These are phyloP conservation scores for Macropodus opercularis DNA, from an alignment of 2,797 vertebrate species.

Conservation along the genomic window DNA sequence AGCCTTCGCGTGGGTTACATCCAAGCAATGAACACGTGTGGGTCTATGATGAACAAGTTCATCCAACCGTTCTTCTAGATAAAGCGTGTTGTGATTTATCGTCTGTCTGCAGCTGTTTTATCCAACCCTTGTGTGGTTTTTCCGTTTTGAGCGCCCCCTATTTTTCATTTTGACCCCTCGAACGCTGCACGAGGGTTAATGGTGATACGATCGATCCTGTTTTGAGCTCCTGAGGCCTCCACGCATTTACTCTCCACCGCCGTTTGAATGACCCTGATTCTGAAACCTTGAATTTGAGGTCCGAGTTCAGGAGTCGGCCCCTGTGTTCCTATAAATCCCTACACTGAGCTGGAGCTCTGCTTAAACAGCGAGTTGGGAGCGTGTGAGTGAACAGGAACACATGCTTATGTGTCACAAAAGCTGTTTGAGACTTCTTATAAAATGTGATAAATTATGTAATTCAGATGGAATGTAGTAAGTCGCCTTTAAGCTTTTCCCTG, in stretches of 20 bases:
- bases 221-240: background rate
- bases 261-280: conserved; percentile 24
- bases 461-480: conserved; percentile 43
- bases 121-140: too few species aligned
- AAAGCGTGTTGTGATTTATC: too few species aligned
- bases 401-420: conserved; percentile 39
- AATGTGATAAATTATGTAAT: conserved; percentile 48
- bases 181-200: too few species aligned
- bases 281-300: conserved; percentile 35
- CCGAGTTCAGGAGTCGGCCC: conserved; percentile 10
- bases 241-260: conserved; percentile 14
- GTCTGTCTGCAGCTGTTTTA: too few species aligned
- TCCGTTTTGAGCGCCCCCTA: too few species aligned
- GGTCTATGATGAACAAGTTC: too few species aligned
- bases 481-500: conserved; percentile 40
- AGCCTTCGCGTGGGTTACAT: too few species aligned
- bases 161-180: too few species aligned
- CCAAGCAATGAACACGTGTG: too few species aligned
- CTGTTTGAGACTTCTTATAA: conserved; percentile 48
- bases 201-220: conserved; percentile 14
- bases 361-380: conserved; percentile 27
- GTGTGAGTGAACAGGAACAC: conserved; percentile 47
- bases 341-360: conserved; percentile 27
- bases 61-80: too few species aligned
- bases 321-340: conserved; percentile 42